phyloP scores from a whole-genome alignment of 2,113 vertebrate species.

The Pampusana beccarii region DNA sequence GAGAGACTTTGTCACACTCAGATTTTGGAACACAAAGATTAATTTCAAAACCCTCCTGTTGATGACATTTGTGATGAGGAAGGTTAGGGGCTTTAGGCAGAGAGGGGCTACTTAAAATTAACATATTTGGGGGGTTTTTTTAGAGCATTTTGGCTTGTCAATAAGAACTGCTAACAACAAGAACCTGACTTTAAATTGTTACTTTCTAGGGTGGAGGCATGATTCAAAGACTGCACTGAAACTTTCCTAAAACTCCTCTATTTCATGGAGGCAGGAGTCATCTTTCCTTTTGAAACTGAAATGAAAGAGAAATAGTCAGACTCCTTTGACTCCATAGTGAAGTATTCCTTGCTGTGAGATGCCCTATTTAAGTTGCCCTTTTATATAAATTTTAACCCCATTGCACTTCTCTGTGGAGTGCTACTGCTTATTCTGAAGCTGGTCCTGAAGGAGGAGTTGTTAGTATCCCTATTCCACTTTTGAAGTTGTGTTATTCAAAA shows the following conservation, averaged over 20 bases:
- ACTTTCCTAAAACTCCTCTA: background rate
- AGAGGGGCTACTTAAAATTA: background rate
- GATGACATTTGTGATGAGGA: background rate
- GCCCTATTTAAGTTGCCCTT: background rate
- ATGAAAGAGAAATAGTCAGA: background rate
- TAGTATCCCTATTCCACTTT: background rate
- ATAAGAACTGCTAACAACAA: background rate
- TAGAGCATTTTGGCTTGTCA: background rate
- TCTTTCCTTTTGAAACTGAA: background rate
- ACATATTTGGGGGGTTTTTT: fast-evolving
- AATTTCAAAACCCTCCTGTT: background rate
- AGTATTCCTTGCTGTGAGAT: background rate
- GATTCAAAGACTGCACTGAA: background rate
- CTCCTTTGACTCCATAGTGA: background rate
- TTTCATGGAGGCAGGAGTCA: background rate
- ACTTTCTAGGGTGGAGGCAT: background rate
- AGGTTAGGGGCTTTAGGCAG: background rate
- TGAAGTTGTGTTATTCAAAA: background rate
- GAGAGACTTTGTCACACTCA: background rate
- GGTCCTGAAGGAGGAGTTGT: background rate
- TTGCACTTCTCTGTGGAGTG: background rate
- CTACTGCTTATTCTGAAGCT: background rate
- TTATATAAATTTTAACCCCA: background rate
- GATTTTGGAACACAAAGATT: background rate
- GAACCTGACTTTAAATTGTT: background rate